Evolutionary conservation across 2,888 invertebrate genomes (phyloP).

Genomic region (Patella caerulea): DNA sequence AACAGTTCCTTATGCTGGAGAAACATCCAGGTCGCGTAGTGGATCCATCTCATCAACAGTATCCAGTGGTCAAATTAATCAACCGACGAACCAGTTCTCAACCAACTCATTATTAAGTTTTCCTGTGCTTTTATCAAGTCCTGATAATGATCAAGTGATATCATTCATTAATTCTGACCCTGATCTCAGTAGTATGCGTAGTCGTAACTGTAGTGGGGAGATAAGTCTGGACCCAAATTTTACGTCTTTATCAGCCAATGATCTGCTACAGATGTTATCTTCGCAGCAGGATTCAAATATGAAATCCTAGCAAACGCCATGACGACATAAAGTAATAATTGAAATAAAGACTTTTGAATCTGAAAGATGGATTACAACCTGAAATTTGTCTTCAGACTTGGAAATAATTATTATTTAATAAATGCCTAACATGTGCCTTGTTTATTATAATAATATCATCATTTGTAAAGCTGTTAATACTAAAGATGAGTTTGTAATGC

Average conservation of each 20-base stretch:
- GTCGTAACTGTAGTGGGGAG: neutral
- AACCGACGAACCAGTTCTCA: neutral
- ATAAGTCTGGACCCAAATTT: neutral
- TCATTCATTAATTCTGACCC: conserved; percentile 1
- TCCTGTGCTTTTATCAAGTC: neutral
- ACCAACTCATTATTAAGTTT: neutral
- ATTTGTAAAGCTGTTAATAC: no score
- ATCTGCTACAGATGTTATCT: neutral
- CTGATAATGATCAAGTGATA: neutral
- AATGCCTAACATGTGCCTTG: no score
- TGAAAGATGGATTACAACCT: no score
- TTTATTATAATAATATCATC: no score
- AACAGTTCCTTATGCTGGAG: neutral
- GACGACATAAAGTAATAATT: no score
- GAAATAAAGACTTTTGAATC: no score
- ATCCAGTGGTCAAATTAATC: neutral
- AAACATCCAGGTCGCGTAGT: neutral
- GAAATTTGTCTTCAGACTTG: no score
- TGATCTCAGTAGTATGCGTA: neutral
- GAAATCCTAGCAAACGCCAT: no score
- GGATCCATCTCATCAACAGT: neutral
- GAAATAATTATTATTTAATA: no score
- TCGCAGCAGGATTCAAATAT: neutral
- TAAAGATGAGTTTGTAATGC: no score
- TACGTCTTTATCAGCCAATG: neutral